Conservation (phyloP, 92 coral and sea anemone species). For the Paramuricea clavata region DNA sequence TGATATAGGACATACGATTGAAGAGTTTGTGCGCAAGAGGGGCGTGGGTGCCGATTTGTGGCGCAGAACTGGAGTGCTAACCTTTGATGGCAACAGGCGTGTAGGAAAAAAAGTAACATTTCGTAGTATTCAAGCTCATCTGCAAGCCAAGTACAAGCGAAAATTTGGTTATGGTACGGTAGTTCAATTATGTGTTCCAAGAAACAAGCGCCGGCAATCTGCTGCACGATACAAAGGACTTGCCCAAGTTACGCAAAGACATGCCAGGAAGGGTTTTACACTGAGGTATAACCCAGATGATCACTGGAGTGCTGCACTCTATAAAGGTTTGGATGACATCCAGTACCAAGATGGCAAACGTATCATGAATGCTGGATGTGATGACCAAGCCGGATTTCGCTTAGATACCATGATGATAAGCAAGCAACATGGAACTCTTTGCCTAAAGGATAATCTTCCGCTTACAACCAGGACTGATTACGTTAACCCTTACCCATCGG, state of each 20-base stretch:
- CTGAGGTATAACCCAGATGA: slow-evolving; percentile 27
- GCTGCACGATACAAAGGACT: not conserved
- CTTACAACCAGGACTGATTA: slow-evolving; percentile 74
- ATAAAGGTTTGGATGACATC: slow-evolving; percentile 18
- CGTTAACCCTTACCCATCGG: slow-evolving; percentile 56
- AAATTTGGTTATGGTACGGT: slow-evolving; percentile 4
- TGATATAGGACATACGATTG: slow-evolving; percentile 25
- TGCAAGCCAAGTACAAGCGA: slow-evolving; percentile 1
- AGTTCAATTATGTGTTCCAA: not conserved
- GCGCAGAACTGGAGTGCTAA: slow-evolving; percentile 42
- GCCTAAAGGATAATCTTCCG: slow-evolving; percentile 54
- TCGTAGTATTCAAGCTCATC: slow-evolving; percentile 33
- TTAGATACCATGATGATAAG: slow-evolving; percentile 43
- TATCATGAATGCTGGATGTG: slow-evolving; percentile 38
- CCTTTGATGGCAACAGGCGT: slow-evolving; percentile 8
- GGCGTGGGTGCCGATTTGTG: slow-evolving; percentile 44
- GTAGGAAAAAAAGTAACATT: slow-evolving; percentile 31
- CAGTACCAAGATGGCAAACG: slow-evolving; percentile 36
- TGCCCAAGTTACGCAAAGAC: slow-evolving; percentile 10
- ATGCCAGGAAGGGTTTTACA: slow-evolving; percentile 29
- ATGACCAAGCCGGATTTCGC: slow-evolving; percentile 36
- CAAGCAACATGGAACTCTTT: slow-evolving; percentile 55
- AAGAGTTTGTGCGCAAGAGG: slow-evolving; percentile 23
- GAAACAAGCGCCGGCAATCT: not conserved
- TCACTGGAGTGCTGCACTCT: slow-evolving; percentile 39